Base-by-base conservation (phyloP, 2,113 vertebrate species). In the Oryzias melastigma region DNA sequence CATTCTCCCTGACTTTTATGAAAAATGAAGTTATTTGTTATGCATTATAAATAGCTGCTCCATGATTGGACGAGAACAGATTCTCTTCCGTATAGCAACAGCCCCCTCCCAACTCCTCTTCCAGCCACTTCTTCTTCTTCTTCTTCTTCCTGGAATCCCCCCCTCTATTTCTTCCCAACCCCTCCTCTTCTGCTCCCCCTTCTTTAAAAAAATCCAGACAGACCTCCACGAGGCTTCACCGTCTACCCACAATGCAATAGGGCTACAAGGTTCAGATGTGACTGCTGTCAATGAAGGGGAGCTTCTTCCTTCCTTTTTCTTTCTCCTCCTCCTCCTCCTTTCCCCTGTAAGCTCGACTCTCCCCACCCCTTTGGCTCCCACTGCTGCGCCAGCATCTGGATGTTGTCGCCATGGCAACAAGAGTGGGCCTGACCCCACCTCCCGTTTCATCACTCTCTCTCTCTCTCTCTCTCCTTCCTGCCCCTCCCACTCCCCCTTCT, bases 21-120 rank as follows among this genome's bases (percentile, higher is more conserved):
- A 86, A 84, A 88, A 85, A 83, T 82, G 65, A 84, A 75, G 81
- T 87, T 88, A 77, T 72, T 89, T 87, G 83, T 86, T 89, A 85
- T 89, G 87, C 88, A 87, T 89, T 87, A 90, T 85, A 85, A 89
- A 92, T 88, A 85, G 73, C 84, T 64, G 74, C 49, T 25, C 53
- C 5, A 18, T 81, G 89, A 91, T 91, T 92, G 90, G 91, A 63
- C 63, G 40, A 81, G 62, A 58, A 57, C 68, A 49, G 71, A 71
- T 86, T 83, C 85, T 87, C 89, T 91, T 92, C 91, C 89, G 89
- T 89, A 87, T 92, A 90, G 91, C 91, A 92, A 92, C 90, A 92
- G 83, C 79, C 85, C 84, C 86, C 53, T 20, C 59, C 75, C 72
- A 45, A 61, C 79, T 57, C 78, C 73, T 75, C 75, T 63, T 73